Conservation (phyloP, 1,140 invertebrate genomes). For the Leptestheria dahalacensis region DNA sequence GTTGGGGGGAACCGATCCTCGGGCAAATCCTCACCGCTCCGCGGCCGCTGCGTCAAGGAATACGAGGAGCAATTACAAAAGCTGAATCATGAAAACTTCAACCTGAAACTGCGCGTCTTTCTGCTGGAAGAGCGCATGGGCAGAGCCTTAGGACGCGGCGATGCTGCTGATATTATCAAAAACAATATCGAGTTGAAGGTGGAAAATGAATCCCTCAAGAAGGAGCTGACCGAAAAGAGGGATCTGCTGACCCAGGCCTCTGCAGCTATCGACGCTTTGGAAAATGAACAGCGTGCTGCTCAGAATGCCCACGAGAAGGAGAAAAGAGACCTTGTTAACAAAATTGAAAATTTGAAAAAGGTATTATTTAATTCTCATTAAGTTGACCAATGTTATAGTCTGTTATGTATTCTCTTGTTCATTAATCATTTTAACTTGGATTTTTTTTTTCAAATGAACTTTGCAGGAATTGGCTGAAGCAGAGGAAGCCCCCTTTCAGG, state of each 20-base stretch:
- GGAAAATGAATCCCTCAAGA: constrained; percentile 57
- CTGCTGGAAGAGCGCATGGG: constrained; percentile 74
- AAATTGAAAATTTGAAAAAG: constrained; percentile 2
- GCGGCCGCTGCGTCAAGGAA: constrained; percentile 65
- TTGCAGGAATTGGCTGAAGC: constrained; percentile 5
- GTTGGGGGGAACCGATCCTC: constrained; percentile 9
- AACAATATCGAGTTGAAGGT: constrained; percentile 64
- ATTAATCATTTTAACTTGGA: neutral
- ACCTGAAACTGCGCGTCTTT: constrained; percentile 75
- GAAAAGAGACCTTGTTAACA: neutral
- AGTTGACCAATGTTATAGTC: too few species aligned
- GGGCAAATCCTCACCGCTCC: constrained; percentile 31
- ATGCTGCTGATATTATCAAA: constrained; percentile 45
- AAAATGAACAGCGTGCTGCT: constrained; percentile 33
- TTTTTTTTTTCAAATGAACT: constrained; percentile 1
- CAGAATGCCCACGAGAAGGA: constrained; percentile 3
- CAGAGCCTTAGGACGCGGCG: constrained; percentile 36
- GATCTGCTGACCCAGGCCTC: constrained; percentile 65
- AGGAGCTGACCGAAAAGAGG: constrained; percentile 64
- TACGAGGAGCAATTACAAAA: constrained; percentile 69
- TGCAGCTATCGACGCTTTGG: constrained; percentile 54
- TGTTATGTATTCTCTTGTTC: too few species aligned
- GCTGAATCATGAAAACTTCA: constrained; percentile 80
- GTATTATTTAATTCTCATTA: constrained; percentile 1
- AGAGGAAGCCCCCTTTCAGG: neutral